Conservation (phyloP, 2,797 vertebrate species). For the Rhodeus uyekii region DNA sequence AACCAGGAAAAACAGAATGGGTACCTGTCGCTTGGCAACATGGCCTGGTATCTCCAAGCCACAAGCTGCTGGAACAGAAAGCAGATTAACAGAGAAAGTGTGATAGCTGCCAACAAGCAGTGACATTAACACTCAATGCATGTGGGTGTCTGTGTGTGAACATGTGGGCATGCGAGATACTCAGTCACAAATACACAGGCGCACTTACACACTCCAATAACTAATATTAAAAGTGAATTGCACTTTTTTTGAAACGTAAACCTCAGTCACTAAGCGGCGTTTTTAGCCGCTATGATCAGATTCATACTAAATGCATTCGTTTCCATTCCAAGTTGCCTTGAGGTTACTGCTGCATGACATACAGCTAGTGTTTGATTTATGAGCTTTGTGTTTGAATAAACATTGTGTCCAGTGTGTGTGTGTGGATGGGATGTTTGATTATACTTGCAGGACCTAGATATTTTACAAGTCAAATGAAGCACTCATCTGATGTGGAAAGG, state of each 20-base stretch:
- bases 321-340: conserved; percentile 31
- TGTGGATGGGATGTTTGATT: neutral
- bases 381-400: conserved; percentile 7
- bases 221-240: conserved; percentile 1
- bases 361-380: conserved; percentile 37
- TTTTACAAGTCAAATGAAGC: conserved; percentile 6
- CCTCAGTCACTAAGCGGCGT: neutral
- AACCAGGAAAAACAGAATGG: conserved; percentile 73
- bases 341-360: conserved; percentile 1
- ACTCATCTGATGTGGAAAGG: neutral
- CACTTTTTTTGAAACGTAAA: neutral
- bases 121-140: conserved; percentile 29
- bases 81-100: conserved; percentile 40
- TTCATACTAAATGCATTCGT: conserved; percentile 34
- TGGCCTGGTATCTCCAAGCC: conserved; percentile 71
- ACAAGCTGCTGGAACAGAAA: conserved; percentile 61
- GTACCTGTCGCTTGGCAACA: conserved; percentile 80
- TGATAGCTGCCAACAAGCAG: conserved; percentile 33
- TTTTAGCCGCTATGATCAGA: conserved; percentile 8
- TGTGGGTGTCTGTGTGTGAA: conserved; percentile 25
- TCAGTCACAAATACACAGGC: conserved; percentile 22
- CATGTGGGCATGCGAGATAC: conserved; percentile 38
- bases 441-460: neutral
- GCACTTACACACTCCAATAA: conserved; percentile 8
- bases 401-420: conserved; percentile 5